Conservation (phyloP, 2,113 vertebrate species). For the Laticauda colubrina region DNA sequence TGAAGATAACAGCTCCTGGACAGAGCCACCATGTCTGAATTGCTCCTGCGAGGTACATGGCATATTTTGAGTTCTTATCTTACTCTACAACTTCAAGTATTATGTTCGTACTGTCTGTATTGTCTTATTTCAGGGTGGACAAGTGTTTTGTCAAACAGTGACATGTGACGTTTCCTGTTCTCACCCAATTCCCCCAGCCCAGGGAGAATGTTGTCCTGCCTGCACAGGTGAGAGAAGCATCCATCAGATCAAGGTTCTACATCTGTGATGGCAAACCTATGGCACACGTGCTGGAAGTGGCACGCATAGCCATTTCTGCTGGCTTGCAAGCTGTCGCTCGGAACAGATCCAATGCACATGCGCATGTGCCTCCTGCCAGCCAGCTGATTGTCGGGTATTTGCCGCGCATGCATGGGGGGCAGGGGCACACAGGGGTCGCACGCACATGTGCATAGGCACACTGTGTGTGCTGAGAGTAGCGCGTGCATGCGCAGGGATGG, state of each 20-base stretch:
- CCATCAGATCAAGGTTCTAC: rapidly evolving
- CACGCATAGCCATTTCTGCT: too few species aligned
- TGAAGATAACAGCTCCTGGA: constrained; percentile 60
- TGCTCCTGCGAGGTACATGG: constrained; percentile 69
- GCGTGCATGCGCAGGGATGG: too few species aligned
- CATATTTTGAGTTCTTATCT: rapidly evolving
- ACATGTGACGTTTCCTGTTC: constrained; percentile 67
- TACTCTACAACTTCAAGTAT: not conserved
- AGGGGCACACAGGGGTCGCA: too few species aligned
- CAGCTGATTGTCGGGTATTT: too few species aligned
- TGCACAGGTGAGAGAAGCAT: constrained; percentile 64
- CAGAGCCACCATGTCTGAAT: constrained; percentile 54
- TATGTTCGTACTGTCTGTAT: rapidly evolving
- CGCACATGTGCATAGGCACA: too few species aligned
- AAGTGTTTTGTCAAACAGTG: constrained; percentile 59
- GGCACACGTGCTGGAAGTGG: too few species aligned
- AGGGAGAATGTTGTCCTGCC: constrained; percentile 65
- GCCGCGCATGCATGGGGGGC: too few species aligned
- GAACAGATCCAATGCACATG: too few species aligned
- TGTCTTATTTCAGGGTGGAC: constrained; percentile 53
- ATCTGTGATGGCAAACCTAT: not conserved
- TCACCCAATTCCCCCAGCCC: constrained; percentile 61
- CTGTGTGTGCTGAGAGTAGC: too few species aligned
- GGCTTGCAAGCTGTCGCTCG: too few species aligned
- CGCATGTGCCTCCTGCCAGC: too few species aligned